Conservation (phyloP, 2,113 vertebrate genomes). For the Psammodynastes pulverulentus region DNA sequence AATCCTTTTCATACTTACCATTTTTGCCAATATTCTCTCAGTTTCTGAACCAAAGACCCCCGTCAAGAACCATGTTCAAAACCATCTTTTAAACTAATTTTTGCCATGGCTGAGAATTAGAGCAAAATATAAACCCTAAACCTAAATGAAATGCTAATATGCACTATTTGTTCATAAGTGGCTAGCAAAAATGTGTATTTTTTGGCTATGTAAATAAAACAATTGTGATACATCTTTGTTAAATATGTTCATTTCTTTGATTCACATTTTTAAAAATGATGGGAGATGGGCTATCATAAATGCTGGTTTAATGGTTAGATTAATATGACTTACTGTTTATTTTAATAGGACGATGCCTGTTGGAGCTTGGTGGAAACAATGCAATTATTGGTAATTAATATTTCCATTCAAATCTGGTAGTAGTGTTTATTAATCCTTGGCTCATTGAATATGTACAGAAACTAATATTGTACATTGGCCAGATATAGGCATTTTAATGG, state of each 20-base stretch:
- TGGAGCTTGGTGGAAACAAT: slow-evolving; percentile 97
- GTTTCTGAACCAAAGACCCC: neutral
- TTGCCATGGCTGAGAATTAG: neutral
- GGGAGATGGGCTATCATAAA: neutral
- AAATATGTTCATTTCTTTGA: neutral
- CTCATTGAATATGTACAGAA: neutral
- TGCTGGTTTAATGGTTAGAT: neutral
- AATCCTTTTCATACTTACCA: neutral
- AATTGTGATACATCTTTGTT: neutral
- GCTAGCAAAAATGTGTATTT: neutral
- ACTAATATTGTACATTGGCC: neutral
- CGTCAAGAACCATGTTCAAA: neutral
- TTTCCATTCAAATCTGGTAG: neutral
- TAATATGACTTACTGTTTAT: neutral
- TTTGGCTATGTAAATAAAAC: neutral
- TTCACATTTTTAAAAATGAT: neutral
- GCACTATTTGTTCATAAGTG: neutral
- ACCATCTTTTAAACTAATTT: neutral
- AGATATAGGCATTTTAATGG: neutral
- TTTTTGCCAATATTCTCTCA: neutral
- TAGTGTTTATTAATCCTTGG: neutral
- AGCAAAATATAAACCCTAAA: neutral
- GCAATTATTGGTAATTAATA: slow-evolving; percentile 85
- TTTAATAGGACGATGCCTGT: slow-evolving; percentile 78
- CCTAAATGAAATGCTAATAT: neutral